Percentiles rank a stretch among this genome's conserved stretches.
Conservation (phyloP, 1,140 invertebrate species). For the Diplogasteroides magnus region DNA sequence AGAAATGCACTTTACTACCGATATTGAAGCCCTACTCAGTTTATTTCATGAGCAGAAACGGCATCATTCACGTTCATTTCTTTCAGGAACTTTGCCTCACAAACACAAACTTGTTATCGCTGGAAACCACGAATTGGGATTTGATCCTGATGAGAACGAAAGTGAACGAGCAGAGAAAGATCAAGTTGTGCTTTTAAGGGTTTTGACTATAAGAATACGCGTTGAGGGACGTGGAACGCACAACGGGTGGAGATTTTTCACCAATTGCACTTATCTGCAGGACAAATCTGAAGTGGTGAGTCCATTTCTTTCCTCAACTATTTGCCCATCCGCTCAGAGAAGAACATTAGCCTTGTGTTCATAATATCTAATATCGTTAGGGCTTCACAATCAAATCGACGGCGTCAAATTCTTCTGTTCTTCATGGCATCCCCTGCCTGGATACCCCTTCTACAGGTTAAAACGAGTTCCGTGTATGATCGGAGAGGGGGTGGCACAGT, state of each 20-base stretch:
- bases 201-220: too few relatives aligned
- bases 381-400: conserved; percentile 30
- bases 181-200: not conserved
- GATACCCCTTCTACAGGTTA: conserved; percentile 23
- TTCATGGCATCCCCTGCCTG: conserved; percentile 65
- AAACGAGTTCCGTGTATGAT: too few relatives aligned
- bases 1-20: too few relatives aligned
- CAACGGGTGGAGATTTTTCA: conserved; percentile 44
- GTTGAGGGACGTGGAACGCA: conserved; percentile 30
- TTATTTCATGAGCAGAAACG: too few relatives aligned
- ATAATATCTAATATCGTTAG: not conserved
- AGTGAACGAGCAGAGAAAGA: not conserved
- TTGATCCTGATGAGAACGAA: conserved; percentile 61
- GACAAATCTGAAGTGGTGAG: conserved; percentile 40
- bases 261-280: conserved; percentile 41
- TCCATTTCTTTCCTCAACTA: not conserved
- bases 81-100: conserved; percentile 70
- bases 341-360: not conserved
- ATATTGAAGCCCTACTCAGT: too few relatives aligned
- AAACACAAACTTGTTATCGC: conserved; percentile 78
- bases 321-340: too few relatives aligned
- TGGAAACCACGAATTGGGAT: conserved; percentile 81
- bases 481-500: too few relatives aligned
- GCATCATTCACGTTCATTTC: too few relatives aligned
- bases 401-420: conserved; percentile 48